Evolutionary conservation across 2,113 vertebrate genomes (phyloP).

Genomic region (Silurus asotus): DNA sequence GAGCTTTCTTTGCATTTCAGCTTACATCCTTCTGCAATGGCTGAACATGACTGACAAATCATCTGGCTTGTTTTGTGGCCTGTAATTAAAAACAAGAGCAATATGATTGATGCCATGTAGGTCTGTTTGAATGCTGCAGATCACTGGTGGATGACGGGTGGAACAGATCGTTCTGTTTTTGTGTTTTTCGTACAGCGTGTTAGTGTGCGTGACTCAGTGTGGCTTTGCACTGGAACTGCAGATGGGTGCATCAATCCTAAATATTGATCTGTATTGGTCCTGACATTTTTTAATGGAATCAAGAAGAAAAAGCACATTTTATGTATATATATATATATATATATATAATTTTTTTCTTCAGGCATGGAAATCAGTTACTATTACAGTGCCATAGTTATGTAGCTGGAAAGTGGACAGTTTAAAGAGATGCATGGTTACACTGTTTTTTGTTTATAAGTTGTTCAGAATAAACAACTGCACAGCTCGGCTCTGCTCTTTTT

Average conservation of each 20-base stretch:
- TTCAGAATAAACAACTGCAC: not conserved
- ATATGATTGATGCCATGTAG: not conserved
- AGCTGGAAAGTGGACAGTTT: not conserved
- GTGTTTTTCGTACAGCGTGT: not conserved
- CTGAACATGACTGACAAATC: conserved; percentile 11
- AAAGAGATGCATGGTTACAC: not conserved
- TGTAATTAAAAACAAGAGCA: conserved; percentile 28
- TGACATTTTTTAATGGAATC: not conserved
- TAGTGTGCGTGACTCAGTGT: not conserved
- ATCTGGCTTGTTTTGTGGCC: conserved; percentile 21
- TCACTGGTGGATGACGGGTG: not conserved
- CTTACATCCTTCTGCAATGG: not conserved
- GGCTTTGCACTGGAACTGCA: not conserved
- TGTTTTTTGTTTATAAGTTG: not conserved
- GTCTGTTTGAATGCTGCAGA: not conserved
- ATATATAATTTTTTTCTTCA: not conserved
- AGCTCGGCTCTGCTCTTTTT: not conserved
- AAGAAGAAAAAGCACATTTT: too few relatives aligned
- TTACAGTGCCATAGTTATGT: not conserved
- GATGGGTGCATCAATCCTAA: not conserved
- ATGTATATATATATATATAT: too few relatives aligned
- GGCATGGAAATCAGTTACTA: not conserved
- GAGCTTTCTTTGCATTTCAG: conserved; percentile 7
- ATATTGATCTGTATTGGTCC: not conserved
- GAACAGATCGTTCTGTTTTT: conserved; percentile 9